Percentiles rank a stretch among this genome's conserved stretches.
Conservation (phyloP, 2,797 vertebrate genomes). For the Tenualosa thibaudeaui region DNA sequence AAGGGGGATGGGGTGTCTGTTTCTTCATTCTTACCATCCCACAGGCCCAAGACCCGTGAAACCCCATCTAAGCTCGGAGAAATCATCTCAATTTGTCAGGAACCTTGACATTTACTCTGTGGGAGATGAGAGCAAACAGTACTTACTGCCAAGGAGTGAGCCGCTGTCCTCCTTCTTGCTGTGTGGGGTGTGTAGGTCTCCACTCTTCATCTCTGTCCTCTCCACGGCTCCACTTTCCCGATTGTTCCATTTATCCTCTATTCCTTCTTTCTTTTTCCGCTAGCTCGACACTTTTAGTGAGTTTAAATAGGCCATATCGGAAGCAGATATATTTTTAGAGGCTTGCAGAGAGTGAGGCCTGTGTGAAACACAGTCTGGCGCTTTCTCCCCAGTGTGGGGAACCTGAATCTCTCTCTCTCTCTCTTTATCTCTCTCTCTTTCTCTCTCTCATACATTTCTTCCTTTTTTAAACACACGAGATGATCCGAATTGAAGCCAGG, state of each 20-base stretch:
- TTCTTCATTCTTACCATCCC: background rate
- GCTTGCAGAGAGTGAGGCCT: conserved; percentile 42
- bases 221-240: background rate
- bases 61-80: background rate
- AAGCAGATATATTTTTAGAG: conserved; percentile 57
- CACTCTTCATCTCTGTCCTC: background rate
- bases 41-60: background rate
- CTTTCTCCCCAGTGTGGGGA: background rate
- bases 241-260: conserved; percentile 53
- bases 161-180: conserved; percentile 42
- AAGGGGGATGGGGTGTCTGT: background rate
- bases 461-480: background rate
- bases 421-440: background rate
- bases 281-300: conserved; percentile 47
- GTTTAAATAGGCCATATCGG: conserved; percentile 61
- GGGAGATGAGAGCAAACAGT: conserved; percentile 32
- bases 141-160: conserved; percentile 46
- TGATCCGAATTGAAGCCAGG: background rate
- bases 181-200: background rate
- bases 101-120: conserved; percentile 50
- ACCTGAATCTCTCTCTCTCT: background rate
- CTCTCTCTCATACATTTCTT: background rate
- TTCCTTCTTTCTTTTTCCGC: conserved; percentile 42
- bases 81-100: background rate
- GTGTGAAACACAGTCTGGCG: conserved; percentile 34